Conservation (phyloP, 2,797 vertebrate genomes). For the Sebastes miniatus region DNA sequence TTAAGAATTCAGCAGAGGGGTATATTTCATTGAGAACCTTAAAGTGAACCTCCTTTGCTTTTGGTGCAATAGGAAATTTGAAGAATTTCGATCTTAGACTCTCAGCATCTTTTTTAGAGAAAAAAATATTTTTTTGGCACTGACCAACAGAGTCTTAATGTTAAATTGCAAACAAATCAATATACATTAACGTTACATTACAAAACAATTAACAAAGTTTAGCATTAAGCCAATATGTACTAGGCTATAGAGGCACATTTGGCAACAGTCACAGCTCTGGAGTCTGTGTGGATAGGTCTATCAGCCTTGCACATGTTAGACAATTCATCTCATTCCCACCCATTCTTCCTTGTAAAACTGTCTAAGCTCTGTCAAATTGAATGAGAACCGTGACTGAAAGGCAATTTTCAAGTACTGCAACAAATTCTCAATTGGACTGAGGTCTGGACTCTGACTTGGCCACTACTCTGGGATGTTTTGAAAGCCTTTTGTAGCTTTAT, state of each 20-base stretch:
- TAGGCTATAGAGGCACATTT: not conserved
- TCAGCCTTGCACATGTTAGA: not conserved
- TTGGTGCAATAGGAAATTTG: no score
- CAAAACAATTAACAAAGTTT: not conserved
- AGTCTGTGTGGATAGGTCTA: not conserved
- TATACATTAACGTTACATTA: not conserved
- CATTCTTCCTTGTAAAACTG: constrained; percentile 19
- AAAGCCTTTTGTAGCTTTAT: constrained; percentile 16
- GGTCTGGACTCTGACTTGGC: constrained; percentile 1
- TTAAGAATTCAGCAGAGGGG: no score
- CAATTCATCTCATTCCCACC: not conserved
- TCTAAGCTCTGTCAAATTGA: not conserved
- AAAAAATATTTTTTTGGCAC: not conserved
- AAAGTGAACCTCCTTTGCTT: no score
- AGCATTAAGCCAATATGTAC: not conserved
- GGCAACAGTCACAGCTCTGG: not conserved
- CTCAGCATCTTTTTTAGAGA: no score
- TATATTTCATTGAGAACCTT: no score
- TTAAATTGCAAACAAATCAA: not conserved
- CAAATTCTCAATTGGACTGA: constrained; percentile 26
- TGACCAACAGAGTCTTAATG: no score
- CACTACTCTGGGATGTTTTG: constrained; percentile 13
- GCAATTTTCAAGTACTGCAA: constrained; percentile 39
- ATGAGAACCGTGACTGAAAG: constrained; percentile 35
- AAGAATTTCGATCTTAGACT: no score